Evolutionary conservation across 2,113 vertebrate genomes (phyloP).

Genomic region (Arenaria interpres): DNA sequence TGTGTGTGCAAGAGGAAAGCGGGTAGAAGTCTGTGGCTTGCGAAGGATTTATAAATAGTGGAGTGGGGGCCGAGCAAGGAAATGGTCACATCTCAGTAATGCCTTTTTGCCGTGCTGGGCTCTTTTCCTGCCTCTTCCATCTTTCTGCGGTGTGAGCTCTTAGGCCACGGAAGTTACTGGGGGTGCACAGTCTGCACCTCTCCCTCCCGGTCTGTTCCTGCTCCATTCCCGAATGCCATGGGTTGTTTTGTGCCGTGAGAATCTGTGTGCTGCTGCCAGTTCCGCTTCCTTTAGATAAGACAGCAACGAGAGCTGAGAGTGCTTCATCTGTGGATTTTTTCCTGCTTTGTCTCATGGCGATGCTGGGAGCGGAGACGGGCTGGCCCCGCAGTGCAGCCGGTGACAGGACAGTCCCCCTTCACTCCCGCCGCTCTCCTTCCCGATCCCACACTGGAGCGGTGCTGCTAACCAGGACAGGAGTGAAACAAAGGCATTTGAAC

Average conservation of each 20-base stretch:
- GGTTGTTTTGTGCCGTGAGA: not conserved
- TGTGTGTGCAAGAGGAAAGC: not conserved
- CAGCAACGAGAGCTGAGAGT: not conserved
- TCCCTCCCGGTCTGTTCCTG: not conserved
- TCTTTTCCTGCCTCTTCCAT: not conserved
- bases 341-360: not conserved
- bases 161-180: not conserved
- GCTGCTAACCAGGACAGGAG: rapidly evolving
- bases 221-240: rapidly evolving
- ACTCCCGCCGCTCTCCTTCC: rapidly evolving
- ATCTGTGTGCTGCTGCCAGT: not conserved
- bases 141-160: rapidly evolving
- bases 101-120: not conserved
- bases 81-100: rapidly evolving
- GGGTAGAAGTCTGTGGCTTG: not conserved
- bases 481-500: not conserved
- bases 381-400: rapidly evolving
- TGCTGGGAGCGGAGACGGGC: not conserved
- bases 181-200: not conserved
- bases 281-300: not conserved
- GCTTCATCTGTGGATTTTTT: not conserved
- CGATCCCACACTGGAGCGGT: rapidly evolving
- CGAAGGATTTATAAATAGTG: not conserved
- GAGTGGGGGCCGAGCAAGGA: not conserved
- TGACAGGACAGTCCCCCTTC: not conserved